Evolutionary conservation across 2,797 vertebrate genomes (phyloP).

Genomic region (Squalus acanthias): DNA sequence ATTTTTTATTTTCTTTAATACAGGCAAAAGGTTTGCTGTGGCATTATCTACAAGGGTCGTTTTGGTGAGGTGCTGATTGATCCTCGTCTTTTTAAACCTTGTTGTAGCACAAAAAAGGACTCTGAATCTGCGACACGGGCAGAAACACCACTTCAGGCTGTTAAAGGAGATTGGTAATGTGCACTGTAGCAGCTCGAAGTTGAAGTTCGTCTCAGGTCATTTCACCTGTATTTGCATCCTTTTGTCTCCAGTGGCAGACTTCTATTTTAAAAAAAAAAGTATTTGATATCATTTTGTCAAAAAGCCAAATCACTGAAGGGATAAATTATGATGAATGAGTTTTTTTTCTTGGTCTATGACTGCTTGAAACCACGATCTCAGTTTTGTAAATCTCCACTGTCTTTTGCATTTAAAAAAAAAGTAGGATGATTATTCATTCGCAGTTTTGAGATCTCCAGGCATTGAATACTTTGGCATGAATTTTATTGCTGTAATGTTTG

Average conservation of each 20-base stretch:
- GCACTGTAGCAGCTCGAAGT: conserved; percentile 36
- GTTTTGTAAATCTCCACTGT: background rate
- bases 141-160: conserved; percentile 47
- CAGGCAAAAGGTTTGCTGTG: conserved; percentile 75
- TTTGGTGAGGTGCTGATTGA: conserved; percentile 77
- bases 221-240: conserved; percentile 53
- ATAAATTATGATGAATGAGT: background rate
- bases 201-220: conserved; percentile 47
- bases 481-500: too few relatives aligned
- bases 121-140: conserved; percentile 55
- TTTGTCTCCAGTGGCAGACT: conserved; percentile 81
- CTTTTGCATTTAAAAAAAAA: background rate
- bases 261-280: conserved; percentile 8
- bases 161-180: conserved; percentile 66
- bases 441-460: background rate
- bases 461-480: background rate
- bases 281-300: conserved; percentile 18
- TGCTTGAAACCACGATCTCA: background rate
- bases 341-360: background rate
- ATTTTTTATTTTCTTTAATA: conserved; percentile 25
- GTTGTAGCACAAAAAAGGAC: conserved; percentile 66
- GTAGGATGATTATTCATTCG: background rate
- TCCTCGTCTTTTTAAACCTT: conserved; percentile 73
- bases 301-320: conserved; percentile 16
- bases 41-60: conserved; percentile 72